Evolutionary conservation across 1,140 invertebrate species (phyloP), one percentile per base, ranked within the genome.

Genomic region (Plodia interpunctella): DNA sequence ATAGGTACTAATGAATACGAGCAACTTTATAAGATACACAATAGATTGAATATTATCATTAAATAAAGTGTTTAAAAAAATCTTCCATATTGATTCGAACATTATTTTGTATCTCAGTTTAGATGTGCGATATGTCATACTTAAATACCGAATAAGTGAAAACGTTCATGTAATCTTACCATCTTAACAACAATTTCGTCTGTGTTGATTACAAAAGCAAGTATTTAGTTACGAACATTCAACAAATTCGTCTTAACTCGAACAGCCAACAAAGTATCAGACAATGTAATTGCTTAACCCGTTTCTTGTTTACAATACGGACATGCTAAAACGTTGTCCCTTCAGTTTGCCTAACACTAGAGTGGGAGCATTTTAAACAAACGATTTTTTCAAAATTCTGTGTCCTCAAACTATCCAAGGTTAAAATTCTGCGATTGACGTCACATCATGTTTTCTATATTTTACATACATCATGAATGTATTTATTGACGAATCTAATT

Each of bases 321-420:
- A 59, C 49, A 30, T 32, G 57, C 57, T 35, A 50, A 18, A 53
- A 13, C n/a, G 20, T 50, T 44, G 15, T 44, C 38, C 38, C 38
- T 44, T 44, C 2, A 44, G 13, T 44, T 44, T 17, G 38, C 2
- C 13, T 44, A 44, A 44, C 5, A 44, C 30, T 6, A 1, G 3
- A 32, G 30, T 32, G 10, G 6, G 13, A 35, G 13, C 32, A 11
- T 35, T 35, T 35, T 3, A 35, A 44, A 44, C 38, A 44, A 38
- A 44, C 21, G 6, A 4, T 44, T 44, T 44, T 44, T 44, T 1
- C 38, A 44, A 3, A 15, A 10, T 44, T 5, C 15, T 13, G 15
- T 44, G n/a, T 15, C 13, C 38, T 15, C 38, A 15, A 44, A 15
- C 13, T 6, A 44, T 15, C 13, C 13, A 44, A 44, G 38, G 38